Percentiles rank a stretch among this genome's conserved stretches.
These are phyloP conservation scores for Alloscopus bannaensis DNA, from an alignment of 2,888 invertebrate species.

Conservation along the genomic window DNA sequence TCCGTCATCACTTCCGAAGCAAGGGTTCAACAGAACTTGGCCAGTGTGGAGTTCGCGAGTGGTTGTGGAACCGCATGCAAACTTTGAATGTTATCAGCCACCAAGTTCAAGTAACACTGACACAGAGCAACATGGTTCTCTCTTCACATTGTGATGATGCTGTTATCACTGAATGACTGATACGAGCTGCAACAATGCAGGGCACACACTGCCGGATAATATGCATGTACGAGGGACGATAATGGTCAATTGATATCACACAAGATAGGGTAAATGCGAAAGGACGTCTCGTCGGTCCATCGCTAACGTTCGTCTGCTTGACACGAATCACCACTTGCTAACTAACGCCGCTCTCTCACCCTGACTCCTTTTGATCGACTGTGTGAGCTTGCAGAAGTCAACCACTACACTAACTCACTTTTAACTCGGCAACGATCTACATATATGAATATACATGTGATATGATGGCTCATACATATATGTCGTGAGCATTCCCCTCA, in stretches of 20 bases:
- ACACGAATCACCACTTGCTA: slow-evolving; percentile 1
- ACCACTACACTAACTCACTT: slow-evolving; percentile 36
- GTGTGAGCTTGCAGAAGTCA: slow-evolving; percentile 12
- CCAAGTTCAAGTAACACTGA: slow-evolving; percentile 48
- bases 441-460: neutral
- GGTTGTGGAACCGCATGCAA: slow-evolving; percentile 30
- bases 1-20: no score
- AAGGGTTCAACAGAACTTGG: no score
- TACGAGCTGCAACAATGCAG: slow-evolving; percentile 17
- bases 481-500: no score
- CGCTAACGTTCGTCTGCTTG: neutral
- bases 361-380: slow-evolving; percentile 20
- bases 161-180: no score
- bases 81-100: slow-evolving; percentile 15
- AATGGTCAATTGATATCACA: slow-evolving; percentile 35
- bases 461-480: no score
- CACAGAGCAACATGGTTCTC: slow-evolving; percentile 33
- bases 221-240: slow-evolving; percentile 10
- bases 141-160: no score
- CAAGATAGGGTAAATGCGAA: slow-evolving; percentile 20
- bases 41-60: no score
- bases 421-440: slow-evolving; percentile 30
- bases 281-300: slow-evolving; percentile 23
- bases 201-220: slow-evolving; percentile 26
- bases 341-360: neutral